Evolutionary conservation across 2,888 invertebrate genomes (phyloP).

Genomic region (Rhodophaea formosa): DNA sequence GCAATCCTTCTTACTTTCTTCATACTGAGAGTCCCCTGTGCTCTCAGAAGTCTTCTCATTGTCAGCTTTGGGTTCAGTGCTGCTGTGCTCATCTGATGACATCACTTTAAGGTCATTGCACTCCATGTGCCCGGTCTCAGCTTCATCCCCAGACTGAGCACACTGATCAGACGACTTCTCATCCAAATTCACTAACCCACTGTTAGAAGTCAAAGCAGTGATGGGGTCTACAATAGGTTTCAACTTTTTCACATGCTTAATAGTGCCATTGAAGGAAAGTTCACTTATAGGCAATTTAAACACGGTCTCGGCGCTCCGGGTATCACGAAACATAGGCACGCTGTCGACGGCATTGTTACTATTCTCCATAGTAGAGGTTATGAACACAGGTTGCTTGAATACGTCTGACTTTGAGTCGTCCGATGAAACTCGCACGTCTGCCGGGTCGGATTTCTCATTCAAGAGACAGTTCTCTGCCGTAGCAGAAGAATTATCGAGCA

Average conservation of each 20-base stretch:
- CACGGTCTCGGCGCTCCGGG: constrained; percentile 57
- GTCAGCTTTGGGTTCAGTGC: constrained; percentile 37
- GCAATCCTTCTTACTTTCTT: constrained; percentile 46
- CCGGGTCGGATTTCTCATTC: constrained; percentile 60
- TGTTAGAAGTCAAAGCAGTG: constrained; percentile 57
- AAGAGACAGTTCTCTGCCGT: constrained; percentile 56
- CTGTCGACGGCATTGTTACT: constrained; percentile 77
- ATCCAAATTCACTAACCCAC: constrained; percentile 41
- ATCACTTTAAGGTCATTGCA: constrained; percentile 22
- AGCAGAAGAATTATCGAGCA: constrained; percentile 55
- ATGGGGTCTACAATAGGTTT: constrained; percentile 73
- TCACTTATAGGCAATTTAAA: constrained; percentile 74
- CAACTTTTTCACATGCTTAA: constrained; percentile 72
- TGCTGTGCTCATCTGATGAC: constrained; percentile 35
- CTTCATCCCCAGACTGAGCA: constrained; percentile 31
- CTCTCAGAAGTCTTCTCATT: constrained; percentile 54
- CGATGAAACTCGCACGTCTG: constrained; percentile 56
- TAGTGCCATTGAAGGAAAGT: constrained; percentile 72
- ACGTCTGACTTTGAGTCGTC: constrained; percentile 61
- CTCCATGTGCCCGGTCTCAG: constrained; percentile 33
- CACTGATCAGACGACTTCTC: constrained; percentile 41
- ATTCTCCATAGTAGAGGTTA: constrained; percentile 77
- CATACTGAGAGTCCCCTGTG: constrained; percentile 61
- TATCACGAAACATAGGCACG: constrained; percentile 63
- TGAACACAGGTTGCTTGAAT: constrained; percentile 62